These are phyloP conservation scores for Parnassius mnemosyne DNA, from an alignment of 2,888 invertebrate genomes.

Conservation along the genomic window DNA sequence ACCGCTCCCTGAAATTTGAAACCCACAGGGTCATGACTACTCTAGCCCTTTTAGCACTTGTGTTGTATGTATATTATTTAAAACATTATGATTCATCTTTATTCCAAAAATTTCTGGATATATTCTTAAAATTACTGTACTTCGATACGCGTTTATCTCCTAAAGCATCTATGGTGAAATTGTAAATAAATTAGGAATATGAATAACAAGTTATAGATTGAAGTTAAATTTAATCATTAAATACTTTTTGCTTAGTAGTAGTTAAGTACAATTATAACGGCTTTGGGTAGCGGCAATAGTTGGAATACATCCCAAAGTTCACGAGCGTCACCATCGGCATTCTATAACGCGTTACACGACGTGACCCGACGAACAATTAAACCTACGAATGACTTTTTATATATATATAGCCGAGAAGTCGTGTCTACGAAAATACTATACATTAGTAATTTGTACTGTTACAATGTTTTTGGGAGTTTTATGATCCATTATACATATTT, in stretches of 20 bases:
- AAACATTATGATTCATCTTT: no score
- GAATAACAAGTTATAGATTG: no score
- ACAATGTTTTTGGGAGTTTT: conserved; percentile 11
- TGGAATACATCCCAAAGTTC: conserved; percentile 6
- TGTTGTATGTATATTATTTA: no score
- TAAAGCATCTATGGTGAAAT: no score
- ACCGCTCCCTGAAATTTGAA: no score
- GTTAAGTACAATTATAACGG: background rate
- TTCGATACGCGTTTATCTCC: no score
- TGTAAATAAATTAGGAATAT: no score
- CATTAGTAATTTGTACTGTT: conserved; percentile 10
- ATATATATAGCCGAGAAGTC: conserved; percentile 6
- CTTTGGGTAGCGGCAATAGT: background rate
- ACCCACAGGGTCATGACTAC: no score
- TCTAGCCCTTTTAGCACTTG: no score
- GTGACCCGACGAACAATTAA: background rate
- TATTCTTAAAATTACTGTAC: no score
- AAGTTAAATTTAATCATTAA: no score
- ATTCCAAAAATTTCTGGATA: no score
- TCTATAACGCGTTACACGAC: conserved; percentile 1
- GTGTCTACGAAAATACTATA: conserved; percentile 11
- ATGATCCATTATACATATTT: background rate
- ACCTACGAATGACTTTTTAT: conserved; percentile 4
- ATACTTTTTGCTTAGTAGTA: background rate
- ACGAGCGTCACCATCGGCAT: conserved; percentile 2